A percentile compares a stretch with the other conserved stretches of the same genome.
These are phyloP conservation scores for Hydrozoanthus gracilis DNA, from an alignment of 92 coral and sea anemone species.

Conservation along the genomic window DNA sequence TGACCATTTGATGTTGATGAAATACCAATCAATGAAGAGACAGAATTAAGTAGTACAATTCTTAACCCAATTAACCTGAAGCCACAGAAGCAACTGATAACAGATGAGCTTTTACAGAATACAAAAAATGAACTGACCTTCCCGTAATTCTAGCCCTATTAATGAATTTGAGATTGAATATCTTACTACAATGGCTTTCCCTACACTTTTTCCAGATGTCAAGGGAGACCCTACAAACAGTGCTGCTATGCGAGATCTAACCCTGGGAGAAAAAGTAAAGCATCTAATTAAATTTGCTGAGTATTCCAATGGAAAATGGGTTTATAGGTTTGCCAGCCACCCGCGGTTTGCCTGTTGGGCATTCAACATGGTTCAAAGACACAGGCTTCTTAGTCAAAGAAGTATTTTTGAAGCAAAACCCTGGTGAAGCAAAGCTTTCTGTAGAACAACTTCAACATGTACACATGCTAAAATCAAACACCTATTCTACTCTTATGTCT, in stretches of 20 bases:
- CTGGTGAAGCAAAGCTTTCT: too few relatives aligned
- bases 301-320: conserved; percentile 19
- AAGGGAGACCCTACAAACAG: too few relatives aligned
- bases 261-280: too few relatives aligned
- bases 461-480: conserved; percentile 16
- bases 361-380: background rate
- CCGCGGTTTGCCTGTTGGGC: too few relatives aligned
- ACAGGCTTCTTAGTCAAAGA: conserved; percentile 20
- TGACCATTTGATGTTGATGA: background rate
- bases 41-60: background rate
- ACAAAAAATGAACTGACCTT: background rate
- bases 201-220: background rate
- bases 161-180: background rate
- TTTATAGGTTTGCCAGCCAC: conserved; percentile 24
- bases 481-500: conserved; percentile 15
- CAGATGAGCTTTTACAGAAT: background rate
- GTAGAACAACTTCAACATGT: background rate
- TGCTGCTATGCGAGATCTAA: too few relatives aligned
- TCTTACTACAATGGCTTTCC: conserved; percentile 13
- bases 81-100: background rate
- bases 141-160: too few relatives aligned
- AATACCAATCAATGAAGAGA: too few relatives aligned
- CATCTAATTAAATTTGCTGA: too few relatives aligned
- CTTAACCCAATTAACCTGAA: background rate
- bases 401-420: conserved; percentile 10